Evolutionary conservation across 2,797 vertebrate species (phyloP), one percentile per base, ranked within the genome.

Genomic region (Hypotaenidia okinawae): DNA sequence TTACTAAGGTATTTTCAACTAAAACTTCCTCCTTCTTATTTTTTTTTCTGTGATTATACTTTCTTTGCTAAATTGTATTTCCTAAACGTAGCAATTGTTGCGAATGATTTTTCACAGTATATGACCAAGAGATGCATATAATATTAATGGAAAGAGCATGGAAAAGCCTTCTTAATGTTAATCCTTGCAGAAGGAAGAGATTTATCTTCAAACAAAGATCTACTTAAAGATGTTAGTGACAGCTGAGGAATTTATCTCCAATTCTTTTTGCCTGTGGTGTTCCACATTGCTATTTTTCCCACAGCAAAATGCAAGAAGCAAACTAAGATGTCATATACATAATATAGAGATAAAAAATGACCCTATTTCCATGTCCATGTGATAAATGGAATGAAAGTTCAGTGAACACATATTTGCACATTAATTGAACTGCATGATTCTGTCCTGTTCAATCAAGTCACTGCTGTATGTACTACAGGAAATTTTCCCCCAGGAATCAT

Each of bases 241-340:
- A 97, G 96, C 95, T 96, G 92, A 97, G 75, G 96, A 97, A 98
- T 97, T 98, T 97, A 97, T 98, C 97, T 97, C 80, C 94, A 90
- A 96, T 93, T 97, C 96, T 94, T 96, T 95, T 84, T 96, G 96
- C 96, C 95, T 64, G 54, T 90, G 27, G 62, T 96, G 84, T 94
- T 95, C 95, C 96, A 95, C 97, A 90, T 59, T 84, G 97, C 95
- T 97, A 54, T 93, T 97, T 97, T 97, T 96, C 95, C 95, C 95
- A 81, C 2, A 97, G 97, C 97, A 96, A 97, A 94, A 90, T 81
- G 95, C 92, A 93, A 91, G 97, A 96, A 96, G 97, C 95, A 96
- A 96, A 97, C 96, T 96, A 97, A 98, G 97, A 98, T 97, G 97
- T 98, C 97, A 98, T 97, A 97, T 97, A 96, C 97, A 97, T 98